phyloP scores from a whole-genome alignment of 2,113 vertebrate species.

The Takifugu flavidus region DNA sequence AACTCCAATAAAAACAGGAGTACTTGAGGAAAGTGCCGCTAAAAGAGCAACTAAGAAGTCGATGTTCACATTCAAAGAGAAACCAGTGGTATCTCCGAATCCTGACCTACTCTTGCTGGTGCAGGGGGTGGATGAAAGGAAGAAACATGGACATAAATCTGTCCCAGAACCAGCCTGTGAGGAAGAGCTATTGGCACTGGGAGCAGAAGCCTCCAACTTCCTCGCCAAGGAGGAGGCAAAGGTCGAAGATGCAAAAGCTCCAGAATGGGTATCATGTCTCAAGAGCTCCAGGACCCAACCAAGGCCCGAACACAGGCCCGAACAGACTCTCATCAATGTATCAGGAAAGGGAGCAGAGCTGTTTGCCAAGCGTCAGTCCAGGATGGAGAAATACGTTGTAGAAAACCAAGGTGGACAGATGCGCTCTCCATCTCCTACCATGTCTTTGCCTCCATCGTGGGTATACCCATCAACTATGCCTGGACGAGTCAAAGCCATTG shows the following conservation, averaged over 20 bases:
- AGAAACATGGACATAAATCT: conserved; percentile 79
- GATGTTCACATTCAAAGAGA: conserved; percentile 98
- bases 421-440: conserved; percentile 88
- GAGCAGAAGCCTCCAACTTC: conserved; percentile 95
- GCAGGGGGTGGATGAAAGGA: conserved; percentile 84
- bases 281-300: conserved; percentile 85
- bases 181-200: conserved; percentile 88
- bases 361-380: conserved; percentile 88
- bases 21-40: conserved; percentile 82
- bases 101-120: conserved; percentile 92
- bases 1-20: conserved; percentile 78
- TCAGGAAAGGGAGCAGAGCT: conserved; percentile 92
- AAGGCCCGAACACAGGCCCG: conserved; percentile 78
- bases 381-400: conserved; percentile 91
- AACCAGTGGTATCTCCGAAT: conserved; percentile 87
- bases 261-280: conserved; percentile 90
- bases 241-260: conserved; percentile 58
- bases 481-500: conserved; percentile 76
- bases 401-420: conserved; percentile 72
- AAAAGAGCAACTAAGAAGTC: conserved; percentile 79
- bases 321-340: conserved; percentile 84
- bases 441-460: conserved; percentile 96
- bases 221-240: conserved; percentile 68
- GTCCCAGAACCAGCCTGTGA: conserved; percentile 75
- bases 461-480: conserved; percentile 84